Percentiles rank a stretch among this genome's conserved stretches.
phyloP scores from a whole-genome alignment of 2,113 vertebrate genomes.

The Gyps fulvus region DNA sequence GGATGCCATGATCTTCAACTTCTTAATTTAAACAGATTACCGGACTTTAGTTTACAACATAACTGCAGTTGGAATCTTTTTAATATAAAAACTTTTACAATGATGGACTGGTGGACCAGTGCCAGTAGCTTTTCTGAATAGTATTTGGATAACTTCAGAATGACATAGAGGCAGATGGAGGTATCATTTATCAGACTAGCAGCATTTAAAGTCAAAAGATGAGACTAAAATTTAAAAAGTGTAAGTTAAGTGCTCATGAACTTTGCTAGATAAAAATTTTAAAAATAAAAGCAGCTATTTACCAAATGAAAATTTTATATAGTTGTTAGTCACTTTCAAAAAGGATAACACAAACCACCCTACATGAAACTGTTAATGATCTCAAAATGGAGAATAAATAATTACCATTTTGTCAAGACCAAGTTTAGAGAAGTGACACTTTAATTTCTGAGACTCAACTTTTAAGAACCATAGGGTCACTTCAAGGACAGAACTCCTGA shows the following conservation, averaged over 20 bases:
- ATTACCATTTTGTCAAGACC: neutral
- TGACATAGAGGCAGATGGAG: neutral
- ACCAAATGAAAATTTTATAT: neutral
- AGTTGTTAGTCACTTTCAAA: neutral
- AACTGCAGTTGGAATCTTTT: neutral
- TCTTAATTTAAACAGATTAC: neutral
- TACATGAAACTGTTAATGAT: neutral
- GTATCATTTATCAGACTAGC: neutral
- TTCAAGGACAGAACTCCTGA: neutral
- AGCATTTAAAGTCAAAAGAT: neutral
- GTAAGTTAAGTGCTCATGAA: neutral
- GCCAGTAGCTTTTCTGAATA: neutral
- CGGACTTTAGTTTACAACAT: neutral
- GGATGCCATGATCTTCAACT: neutral
- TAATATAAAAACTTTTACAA: neutral
- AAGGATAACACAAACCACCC: neutral
- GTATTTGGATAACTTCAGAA: neutral
- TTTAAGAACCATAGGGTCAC: neutral
- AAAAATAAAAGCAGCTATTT: neutral
- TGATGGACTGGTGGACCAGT: neutral
- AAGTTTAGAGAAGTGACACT: neutral
- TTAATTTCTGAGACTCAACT: neutral
- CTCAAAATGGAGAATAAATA: neutral
- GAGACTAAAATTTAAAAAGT: neutral
- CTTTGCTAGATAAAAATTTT: neutral